Evolutionary conservation across 1,140 invertebrate genomes (phyloP), one percentile per base, ranked within the genome.

Genomic region (Parasteatoda tepidariorum): DNA sequence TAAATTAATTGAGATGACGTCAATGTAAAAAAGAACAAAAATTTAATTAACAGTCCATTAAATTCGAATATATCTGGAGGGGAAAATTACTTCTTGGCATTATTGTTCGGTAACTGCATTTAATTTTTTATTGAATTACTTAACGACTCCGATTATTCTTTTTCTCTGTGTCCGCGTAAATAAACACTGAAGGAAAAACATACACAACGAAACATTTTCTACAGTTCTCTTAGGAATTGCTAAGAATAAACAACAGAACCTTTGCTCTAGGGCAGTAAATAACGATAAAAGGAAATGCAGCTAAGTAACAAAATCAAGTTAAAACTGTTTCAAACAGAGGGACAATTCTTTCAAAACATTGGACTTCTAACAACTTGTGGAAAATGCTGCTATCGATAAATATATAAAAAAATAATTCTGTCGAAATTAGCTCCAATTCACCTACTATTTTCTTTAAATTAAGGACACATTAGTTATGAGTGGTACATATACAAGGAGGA

Each of bases 251-350:
- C 38, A 48, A 48, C 38, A 13, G 38, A 48, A 18, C 38, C 18
- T 9, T 48, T 48, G 26, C 54, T 59, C 1, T 41, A n/a, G 30
- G 48, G 48, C 70, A 57, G 28, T 26, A 73, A 73, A 73, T 59
- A 57, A 73, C 54, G 70, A 73, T 73, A 73, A 73, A 70, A 73
- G 54, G 18, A 24, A 41, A 6, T 31, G 13, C 48, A 73, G 48
- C 18, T 24, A 30, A n/a, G 28, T 57, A 59, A 7, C 54, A 57
- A 73, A 73, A 73, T 57, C 70, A 33, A 73, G 70, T 73, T 57
- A 73, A 71, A 73, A 73, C 26, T 28, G 33, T 48, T 48, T 18
- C 38, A 13, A 48, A 48, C 38, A 48, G 18, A 48, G 18, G 38
- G 38, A n/a, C 38, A 48, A 48, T 48, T 48, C 18, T 13, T 9